These are phyloP conservation scores for Piaya cayana DNA, from an alignment of 2,113 vertebrate genomes.

Conservation along the genomic window DNA sequence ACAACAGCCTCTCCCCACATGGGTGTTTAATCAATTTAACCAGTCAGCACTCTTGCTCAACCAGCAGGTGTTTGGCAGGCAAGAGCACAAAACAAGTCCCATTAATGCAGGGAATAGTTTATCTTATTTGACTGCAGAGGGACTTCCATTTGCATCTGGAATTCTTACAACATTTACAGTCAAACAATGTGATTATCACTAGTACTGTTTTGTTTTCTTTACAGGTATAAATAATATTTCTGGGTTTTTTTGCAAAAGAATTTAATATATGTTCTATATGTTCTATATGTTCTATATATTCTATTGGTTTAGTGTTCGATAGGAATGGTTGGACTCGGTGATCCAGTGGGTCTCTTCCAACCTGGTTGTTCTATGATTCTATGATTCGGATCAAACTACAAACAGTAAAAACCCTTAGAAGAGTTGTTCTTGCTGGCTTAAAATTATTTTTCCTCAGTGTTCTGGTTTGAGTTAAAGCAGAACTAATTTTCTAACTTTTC, in stretches of 20 bases:
- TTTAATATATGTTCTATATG: too few relatives aligned
- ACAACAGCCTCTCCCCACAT: neutral
- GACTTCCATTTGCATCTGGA: neutral
- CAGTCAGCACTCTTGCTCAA: neutral
- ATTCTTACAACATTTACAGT: neutral
- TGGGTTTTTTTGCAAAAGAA: neutral
- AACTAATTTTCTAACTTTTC: neutral
- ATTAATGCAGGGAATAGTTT: neutral
- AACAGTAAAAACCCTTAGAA: neutral
- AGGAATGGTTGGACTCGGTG: too few relatives aligned
- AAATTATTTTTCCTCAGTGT: neutral
- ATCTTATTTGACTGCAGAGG: slow-evolving; percentile 14
- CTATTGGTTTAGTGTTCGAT: too few relatives aligned
- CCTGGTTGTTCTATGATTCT: too few relatives aligned
- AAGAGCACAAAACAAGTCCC: slow-evolving; percentile 22
- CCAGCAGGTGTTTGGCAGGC: slow-evolving; percentile 39
- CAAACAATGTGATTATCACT: neutral
- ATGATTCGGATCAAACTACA: neutral
- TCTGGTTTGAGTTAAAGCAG: too few relatives aligned
- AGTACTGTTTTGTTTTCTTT: neutral
- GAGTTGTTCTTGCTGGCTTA: neutral
- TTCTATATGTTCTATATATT: too few relatives aligned
- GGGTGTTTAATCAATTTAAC: slow-evolving; percentile 41
- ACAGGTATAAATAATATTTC: neutral
- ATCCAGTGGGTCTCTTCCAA: too few relatives aligned